phyloP scores from a whole-genome alignment of 2,888 invertebrate species.

The Idaea biselata region DNA sequence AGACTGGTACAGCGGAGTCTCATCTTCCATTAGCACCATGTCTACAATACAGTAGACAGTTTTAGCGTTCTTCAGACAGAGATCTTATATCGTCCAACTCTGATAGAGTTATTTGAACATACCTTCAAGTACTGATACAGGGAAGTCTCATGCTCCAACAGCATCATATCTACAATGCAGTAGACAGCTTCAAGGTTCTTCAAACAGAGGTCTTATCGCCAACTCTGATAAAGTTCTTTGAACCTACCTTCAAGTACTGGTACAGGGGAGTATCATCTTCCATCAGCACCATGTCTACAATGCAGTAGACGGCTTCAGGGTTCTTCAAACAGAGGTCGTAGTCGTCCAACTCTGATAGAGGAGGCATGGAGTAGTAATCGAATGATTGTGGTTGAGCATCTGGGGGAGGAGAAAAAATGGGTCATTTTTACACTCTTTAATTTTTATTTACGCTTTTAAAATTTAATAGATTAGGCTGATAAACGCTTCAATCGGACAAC shows the following conservation, averaged over 20 bases:
- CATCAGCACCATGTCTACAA: slow-evolving; percentile 63
- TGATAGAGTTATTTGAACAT: no score
- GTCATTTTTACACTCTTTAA: background rate
- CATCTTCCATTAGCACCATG: slow-evolving; percentile 64
- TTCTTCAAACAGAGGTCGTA: slow-evolving; percentile 63
- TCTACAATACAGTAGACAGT: slow-evolving; percentile 73
- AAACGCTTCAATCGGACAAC: no score
- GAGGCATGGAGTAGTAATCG: slow-evolving; percentile 72
- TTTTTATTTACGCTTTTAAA: no score
- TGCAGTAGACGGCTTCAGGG: slow-evolving; percentile 69
- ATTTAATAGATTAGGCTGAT: no score
- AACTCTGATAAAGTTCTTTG: no score
- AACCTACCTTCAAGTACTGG: slow-evolving; percentile 64
- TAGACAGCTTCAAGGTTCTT: slow-evolving; percentile 55
- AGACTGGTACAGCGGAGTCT: slow-evolving; percentile 64
- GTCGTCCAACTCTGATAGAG: slow-evolving; percentile 68
- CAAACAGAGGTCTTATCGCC: no score
- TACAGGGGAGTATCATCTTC: slow-evolving; percentile 70
- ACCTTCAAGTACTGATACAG: slow-evolving; percentile 71
- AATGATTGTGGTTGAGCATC: slow-evolving; percentile 34
- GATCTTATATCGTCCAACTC: slow-evolving; percentile 31
- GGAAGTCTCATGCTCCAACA: slow-evolving; percentile 67
- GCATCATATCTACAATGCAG: slow-evolving; percentile 67
- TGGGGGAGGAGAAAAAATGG: slow-evolving; percentile 13
- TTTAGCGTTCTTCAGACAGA: slow-evolving; percentile 30